Evolutionary conservation across 2,113 vertebrate genomes (phyloP).

Genomic region (Corythaeola cristata): DNA sequence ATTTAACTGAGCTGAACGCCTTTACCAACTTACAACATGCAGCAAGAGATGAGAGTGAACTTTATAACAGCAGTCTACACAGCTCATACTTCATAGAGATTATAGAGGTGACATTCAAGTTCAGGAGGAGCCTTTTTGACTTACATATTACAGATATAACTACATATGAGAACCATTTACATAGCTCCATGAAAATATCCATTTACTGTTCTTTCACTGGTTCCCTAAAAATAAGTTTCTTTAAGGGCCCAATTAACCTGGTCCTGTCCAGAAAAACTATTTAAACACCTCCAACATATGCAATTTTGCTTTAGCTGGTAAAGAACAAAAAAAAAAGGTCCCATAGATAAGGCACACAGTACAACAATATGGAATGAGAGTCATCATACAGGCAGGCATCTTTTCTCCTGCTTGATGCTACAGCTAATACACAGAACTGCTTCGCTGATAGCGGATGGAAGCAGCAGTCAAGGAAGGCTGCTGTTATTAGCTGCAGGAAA

Average conservation of each 20-base stretch:
- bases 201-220: neutral
- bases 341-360: neutral
- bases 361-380: neutral
- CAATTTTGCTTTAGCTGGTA: neutral
- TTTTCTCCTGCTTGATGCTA: neutral
- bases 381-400: neutral
- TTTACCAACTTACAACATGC: neutral
- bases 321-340: neutral
- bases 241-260: neutral
- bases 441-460: neutral
- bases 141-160: neutral
- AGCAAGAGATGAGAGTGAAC: neutral
- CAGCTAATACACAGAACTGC: neutral
- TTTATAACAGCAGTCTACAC: rapidly evolving
- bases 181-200: neutral
- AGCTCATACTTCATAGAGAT: neutral
- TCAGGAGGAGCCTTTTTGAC: neutral
- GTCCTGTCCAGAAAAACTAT: neutral
- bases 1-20: neutral
- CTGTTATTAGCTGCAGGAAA: neutral
- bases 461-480: neutral
- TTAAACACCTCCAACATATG: neutral
- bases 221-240: neutral
- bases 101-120: neutral
- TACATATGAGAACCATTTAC: neutral